phyloP scores from a whole-genome alignment of 2,113 vertebrate genomes.

The Polypterus senegalus region DNA sequence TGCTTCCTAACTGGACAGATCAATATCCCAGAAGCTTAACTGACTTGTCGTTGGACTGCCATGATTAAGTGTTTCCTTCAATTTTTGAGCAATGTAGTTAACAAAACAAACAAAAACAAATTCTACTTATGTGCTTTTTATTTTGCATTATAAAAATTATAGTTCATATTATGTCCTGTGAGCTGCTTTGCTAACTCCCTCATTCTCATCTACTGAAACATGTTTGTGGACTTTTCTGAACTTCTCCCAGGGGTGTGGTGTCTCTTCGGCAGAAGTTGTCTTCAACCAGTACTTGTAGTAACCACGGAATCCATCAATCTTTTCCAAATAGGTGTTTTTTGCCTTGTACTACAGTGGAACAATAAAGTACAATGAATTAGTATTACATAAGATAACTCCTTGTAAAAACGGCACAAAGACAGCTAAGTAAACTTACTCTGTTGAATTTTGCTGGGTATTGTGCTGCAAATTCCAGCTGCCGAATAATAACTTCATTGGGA shows the following conservation, averaged over 20 bases:
- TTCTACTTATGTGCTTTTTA: too few relatives aligned
- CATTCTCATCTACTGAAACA: too few relatives aligned
- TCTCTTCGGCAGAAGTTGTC: slow-evolving; percentile 59
- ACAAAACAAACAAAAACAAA: too few relatives aligned
- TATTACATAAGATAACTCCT: too few relatives aligned
- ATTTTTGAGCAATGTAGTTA: too few relatives aligned
- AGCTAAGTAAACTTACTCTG: slow-evolving; percentile 44
- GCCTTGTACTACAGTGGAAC: slow-evolving; percentile 56
- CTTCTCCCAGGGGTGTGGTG: slow-evolving; percentile 62
- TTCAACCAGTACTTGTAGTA: slow-evolving; percentile 82
- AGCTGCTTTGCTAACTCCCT: too few relatives aligned
- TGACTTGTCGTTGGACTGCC: too few relatives aligned
- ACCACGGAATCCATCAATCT: slow-evolving; percentile 82
- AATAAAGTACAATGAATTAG: background rate
- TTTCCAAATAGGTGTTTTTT: slow-evolving; percentile 76
- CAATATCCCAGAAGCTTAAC: too few relatives aligned
- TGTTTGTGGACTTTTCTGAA: slow-evolving; percentile 25
- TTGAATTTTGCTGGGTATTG: slow-evolving; percentile 77
- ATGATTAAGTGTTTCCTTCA: too few relatives aligned
- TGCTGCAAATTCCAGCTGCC: slow-evolving; percentile 78
- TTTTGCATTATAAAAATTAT: too few relatives aligned
- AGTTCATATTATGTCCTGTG: too few relatives aligned
- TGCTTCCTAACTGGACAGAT: too few relatives aligned
- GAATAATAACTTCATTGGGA: slow-evolving; percentile 78
- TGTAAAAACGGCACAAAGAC: slow-evolving; percentile 19